phyloP scores from a whole-genome alignment of 1,140 invertebrate genomes.

The Apis florea region DNA sequence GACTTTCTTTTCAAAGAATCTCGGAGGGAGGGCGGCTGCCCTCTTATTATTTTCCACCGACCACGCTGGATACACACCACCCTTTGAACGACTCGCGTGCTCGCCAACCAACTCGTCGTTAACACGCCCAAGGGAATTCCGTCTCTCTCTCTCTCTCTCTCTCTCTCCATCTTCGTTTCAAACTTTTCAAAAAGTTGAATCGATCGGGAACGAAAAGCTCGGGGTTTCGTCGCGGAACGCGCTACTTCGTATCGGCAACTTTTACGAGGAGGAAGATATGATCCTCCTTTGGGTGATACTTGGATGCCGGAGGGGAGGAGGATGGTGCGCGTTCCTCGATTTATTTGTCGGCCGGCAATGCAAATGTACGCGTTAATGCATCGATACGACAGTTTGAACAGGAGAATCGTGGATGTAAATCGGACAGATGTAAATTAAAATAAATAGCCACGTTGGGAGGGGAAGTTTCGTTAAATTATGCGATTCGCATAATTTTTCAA shows the following conservation, averaged over 20 bases:
- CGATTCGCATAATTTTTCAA: conserved; percentile 1
- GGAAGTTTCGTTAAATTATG: neutral
- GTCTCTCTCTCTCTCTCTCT: no score
- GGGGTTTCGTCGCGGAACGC: no score
- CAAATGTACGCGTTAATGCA: conserved; percentile 42
- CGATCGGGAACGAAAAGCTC: no score
- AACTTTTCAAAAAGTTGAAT: no score
- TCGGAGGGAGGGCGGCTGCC: no score
- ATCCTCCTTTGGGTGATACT: neutral
- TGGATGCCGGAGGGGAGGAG: neutral
- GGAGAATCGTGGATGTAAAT: neutral
- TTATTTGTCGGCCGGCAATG: neutral
- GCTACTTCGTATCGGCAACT: neutral
- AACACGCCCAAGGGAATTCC: no score
- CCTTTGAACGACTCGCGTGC: no score
- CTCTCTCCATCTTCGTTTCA: no score
- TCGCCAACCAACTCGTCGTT: no score
- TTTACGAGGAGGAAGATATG: neutral
- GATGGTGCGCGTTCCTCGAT: conserved; percentile 1
- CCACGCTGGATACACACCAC: no score
- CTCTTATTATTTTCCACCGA: no score
- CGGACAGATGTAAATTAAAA: conserved; percentile 29
- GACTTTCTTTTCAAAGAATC: no score
- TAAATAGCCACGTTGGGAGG: conserved; percentile 5
- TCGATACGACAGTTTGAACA: neutral